These are phyloP conservation scores for Drosophila guanche DNA, from an alignment of 1,140 invertebrate species.

Conservation along the genomic window DNA sequence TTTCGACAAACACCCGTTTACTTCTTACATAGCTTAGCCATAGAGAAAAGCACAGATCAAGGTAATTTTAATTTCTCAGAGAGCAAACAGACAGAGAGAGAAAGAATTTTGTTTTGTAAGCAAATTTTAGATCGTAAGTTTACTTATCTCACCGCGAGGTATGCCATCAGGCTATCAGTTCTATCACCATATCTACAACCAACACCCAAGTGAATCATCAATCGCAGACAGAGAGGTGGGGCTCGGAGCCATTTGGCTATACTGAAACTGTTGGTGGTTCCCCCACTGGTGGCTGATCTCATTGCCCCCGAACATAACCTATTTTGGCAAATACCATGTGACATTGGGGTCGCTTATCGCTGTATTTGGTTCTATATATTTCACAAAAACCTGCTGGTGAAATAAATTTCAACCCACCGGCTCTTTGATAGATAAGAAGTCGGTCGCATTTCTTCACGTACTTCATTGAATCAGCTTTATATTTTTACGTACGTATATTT, in stretches of 20 bases:
- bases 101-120: too few relatives aligned
- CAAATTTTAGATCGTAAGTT: conserved; percentile 1
- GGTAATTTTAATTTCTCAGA: conserved; percentile 1
- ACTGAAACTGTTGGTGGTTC: not conserved
- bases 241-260: not conserved
- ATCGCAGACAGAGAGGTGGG: conserved; percentile 8
- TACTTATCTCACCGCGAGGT: conserved; percentile 21
- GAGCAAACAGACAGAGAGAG: not conserved
- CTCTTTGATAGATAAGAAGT: conserved; percentile 48
- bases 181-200: conserved; percentile 3
- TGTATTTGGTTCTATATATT: conserved; percentile 36
- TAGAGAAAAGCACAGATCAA: not conserved
- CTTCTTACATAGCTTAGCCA: conserved; percentile 15
- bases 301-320: conserved; percentile 18
- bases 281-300: conserved; percentile 9
- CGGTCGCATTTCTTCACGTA: conserved; percentile 5
- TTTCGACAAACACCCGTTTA: conserved; percentile 73
- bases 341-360: conserved; percentile 40
- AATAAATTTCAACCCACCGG: conserved; percentile 38
- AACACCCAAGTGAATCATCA: conserved; percentile 19
- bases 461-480: conserved; percentile 49
- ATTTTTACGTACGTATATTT: not conserved
- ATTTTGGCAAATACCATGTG: conserved; percentile 43
- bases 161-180: not conserved
- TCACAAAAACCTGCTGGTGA: conserved; percentile 50